Percentiles rank a stretch among this genome's conserved stretches.
Conservation (phyloP, 2,113 vertebrate species). For the Pteropus alecto region DNA sequence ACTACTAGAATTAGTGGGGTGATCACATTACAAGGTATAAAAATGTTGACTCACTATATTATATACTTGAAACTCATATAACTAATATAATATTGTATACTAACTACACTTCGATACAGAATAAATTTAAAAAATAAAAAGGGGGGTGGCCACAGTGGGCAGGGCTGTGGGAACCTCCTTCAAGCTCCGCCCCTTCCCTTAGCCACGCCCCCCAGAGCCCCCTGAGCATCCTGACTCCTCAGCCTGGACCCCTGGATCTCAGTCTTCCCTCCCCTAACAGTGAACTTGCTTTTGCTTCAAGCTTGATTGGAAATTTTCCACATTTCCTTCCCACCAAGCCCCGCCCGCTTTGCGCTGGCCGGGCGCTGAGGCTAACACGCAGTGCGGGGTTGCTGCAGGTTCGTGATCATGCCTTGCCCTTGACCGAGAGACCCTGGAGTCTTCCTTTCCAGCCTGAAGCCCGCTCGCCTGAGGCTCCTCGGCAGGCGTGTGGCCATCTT, state of each 20-base stretch:
- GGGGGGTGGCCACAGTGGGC: rapidly evolving
- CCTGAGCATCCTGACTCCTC: neutral
- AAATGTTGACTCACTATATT: neutral
- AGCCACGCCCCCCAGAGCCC: neutral
- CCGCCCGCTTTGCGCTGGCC: rapidly evolving
- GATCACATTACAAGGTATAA: neutral
- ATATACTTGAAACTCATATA: neutral
- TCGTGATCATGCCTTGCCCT: neutral
- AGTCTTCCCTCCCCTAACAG: neutral
- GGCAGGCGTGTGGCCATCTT: neutral
- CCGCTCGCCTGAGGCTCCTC: neutral
- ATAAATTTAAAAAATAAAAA: neutral
- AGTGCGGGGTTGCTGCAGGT: rapidly evolving
- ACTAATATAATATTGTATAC: neutral
- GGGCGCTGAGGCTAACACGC: neutral
- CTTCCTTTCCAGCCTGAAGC: neutral
- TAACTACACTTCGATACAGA: neutral
- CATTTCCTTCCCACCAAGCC: neutral
- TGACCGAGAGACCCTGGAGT: neutral
- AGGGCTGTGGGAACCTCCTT: no score
- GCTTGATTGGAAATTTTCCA: neutral
- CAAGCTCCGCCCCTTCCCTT: rapidly evolving
- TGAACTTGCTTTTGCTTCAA: neutral
- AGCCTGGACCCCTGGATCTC: rapidly evolving
- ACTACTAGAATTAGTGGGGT: neutral